phyloP scores from a whole-genome alignment of 1,140 invertebrate species.

The Cotesia typhae region DNA sequence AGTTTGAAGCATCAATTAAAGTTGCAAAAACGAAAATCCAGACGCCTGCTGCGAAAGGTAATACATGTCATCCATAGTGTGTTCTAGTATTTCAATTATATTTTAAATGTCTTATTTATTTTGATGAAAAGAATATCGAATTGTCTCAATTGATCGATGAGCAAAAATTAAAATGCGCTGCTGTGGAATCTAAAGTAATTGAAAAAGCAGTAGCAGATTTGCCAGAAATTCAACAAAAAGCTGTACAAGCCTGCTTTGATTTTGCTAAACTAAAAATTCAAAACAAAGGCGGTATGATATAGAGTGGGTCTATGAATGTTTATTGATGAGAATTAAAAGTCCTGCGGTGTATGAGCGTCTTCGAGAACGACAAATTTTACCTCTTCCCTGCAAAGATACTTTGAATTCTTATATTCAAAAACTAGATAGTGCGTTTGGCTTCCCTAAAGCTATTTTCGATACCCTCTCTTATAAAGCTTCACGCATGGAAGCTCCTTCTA shows the following conservation, averaged over 20 bases:
- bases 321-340: background rate
- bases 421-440: conserved; percentile 12
- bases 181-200: background rate
- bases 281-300: background rate
- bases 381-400: conserved; percentile 3
- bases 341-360: background rate
- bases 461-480: background rate
- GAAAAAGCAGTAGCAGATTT: background rate
- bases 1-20: no score
- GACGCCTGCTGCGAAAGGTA: no score
- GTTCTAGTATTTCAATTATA: no score
- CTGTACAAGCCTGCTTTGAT: background rate
- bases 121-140: no score
- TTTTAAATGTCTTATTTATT: no score
- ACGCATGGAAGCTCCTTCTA: background rate
- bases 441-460: conserved; percentile 15
- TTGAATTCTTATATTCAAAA: background rate
- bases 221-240: background rate
- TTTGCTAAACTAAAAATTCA: background rate
- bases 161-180: no score
- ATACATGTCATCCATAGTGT: no score
- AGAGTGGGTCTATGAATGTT: conserved; percentile 5
- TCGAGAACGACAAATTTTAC: no score
- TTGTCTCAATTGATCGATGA: background rate
- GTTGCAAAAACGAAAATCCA: no score